A percentile compares a stretch with the other conserved stretches of the same genome.
These are phyloP conservation scores for Buceros bicornis DNA, from an alignment of 2,797 vertebrate species.

Conservation along the genomic window DNA sequence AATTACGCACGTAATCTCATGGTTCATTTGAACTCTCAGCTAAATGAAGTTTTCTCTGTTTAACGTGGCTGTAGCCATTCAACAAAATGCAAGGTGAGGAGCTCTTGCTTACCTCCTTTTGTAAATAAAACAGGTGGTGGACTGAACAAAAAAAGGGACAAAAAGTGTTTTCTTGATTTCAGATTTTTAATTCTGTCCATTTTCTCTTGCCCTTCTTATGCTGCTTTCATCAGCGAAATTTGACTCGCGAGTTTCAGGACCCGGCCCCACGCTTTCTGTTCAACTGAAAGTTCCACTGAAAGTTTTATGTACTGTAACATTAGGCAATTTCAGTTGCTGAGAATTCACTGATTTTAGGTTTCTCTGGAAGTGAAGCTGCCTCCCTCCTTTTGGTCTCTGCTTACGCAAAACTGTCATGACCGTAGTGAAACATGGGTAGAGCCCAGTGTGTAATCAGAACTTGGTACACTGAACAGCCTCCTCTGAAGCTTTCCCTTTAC, in stretches of 20 bases:
- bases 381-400: background rate
- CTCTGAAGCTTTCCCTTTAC: background rate
- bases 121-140: no score
- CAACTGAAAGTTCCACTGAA: background rate
- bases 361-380: background rate
- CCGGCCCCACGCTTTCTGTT: background rate
- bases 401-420: background rate
- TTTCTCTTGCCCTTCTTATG: background rate
- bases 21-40: background rate
- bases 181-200: background rate
- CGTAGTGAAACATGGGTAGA: background rate
- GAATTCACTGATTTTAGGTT: background rate
- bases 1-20: background rate
- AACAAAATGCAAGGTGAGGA: background rate
- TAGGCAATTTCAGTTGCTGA: background rate
- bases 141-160: background rate
- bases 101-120: background rate
- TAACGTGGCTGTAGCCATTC: background rate
- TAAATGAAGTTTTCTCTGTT: background rate
- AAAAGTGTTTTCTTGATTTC: background rate
- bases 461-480: background rate
- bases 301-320: background rate
- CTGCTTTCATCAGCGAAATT: background rate
- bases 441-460: background rate
- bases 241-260: background rate